A percentile compares a stretch with the other conserved stretches of the same genome.
Conservation (phyloP, 2,888 invertebrate genomes). For the Formica aserva region DNA sequence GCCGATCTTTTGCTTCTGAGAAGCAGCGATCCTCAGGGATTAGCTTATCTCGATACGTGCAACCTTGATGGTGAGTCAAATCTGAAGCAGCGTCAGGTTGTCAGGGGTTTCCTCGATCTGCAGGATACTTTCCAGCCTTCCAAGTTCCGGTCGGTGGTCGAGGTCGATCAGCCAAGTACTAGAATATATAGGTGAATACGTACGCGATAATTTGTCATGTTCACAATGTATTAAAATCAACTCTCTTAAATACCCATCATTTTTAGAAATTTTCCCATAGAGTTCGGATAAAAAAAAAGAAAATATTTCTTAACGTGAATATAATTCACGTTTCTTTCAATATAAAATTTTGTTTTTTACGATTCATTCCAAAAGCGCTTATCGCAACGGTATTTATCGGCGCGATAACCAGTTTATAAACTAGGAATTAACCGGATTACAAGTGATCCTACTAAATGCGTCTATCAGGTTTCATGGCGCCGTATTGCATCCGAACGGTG, state of each 20-base stretch:
- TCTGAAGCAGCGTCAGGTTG: slow-evolving; percentile 95
- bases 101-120: slow-evolving; percentile 91
- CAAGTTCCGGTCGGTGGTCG: slow-evolving; percentile 93
- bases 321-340: not conserved
- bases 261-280: not conserved
- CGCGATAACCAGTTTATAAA: slow-evolving; percentile 6
- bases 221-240: not conserved
- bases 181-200: slow-evolving; percentile 92
- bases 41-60: slow-evolving; percentile 98
- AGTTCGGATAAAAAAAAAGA: not conserved
- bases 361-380: slow-evolving; percentile 23
- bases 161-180: slow-evolving; percentile 97
- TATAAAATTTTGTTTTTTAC: not conserved
- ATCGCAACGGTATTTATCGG: slow-evolving; percentile 1
- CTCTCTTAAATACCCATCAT: not conserved
- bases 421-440: slow-evolving; percentile 17
- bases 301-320: not conserved
- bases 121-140: slow-evolving; percentile 92
- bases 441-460: not conserved
- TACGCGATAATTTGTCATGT: not conserved
- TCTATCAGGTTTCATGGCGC: slow-evolving; percentile 92
- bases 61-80: slow-evolving; percentile 99
- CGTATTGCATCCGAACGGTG: slow-evolving; percentile 93
- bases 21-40: slow-evolving; percentile 95
- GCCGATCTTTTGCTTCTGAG: slow-evolving; percentile 97